Evolutionary conservation across 2,797 vertebrate genomes (phyloP).

Genomic region (Novumbra hubbsi): DNA sequence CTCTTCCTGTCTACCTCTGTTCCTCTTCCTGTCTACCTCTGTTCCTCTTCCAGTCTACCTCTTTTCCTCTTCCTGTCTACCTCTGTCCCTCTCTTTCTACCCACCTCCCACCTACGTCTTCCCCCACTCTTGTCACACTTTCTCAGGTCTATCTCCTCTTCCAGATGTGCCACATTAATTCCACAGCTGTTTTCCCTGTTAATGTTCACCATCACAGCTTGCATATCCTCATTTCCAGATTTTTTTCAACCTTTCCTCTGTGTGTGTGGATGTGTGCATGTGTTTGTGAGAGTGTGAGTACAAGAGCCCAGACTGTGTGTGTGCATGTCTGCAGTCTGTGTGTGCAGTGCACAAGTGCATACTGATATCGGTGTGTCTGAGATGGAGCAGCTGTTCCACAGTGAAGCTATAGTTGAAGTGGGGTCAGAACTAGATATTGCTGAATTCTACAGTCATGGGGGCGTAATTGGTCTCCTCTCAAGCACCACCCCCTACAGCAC

Average conservation of each 20-base stretch:
- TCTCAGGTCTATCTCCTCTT: constrained; percentile 41
- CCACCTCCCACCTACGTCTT: not conserved
- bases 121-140: constrained; percentile 14
- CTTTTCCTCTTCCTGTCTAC: constrained; percentile 25
- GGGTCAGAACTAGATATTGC: constrained; percentile 54
- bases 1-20: too few relatives aligned
- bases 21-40: too few relatives aligned
- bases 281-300: not conserved
- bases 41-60: not conserved
- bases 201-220: constrained; percentile 72
- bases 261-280: constrained; percentile 7
- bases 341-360: not conserved
- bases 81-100: constrained; percentile 23
- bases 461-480: constrained; percentile 57
- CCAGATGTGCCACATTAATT: constrained; percentile 77
- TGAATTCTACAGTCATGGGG: constrained; percentile 61
- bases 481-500: constrained; percentile 31
- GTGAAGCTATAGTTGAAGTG: constrained; percentile 52
- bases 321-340: constrained; percentile 15
- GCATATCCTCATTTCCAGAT: constrained; percentile 59
- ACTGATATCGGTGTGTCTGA: constrained; percentile 26
- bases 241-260: constrained; percentile 22
- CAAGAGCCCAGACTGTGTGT: not conserved
- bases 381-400: constrained; percentile 57
- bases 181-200: constrained; percentile 74